A percentile compares a stretch with the other conserved stretches of the same genome.
phyloP scores from a whole-genome alignment of 2,888 invertebrate species.

The Smittia sp. region DNA sequence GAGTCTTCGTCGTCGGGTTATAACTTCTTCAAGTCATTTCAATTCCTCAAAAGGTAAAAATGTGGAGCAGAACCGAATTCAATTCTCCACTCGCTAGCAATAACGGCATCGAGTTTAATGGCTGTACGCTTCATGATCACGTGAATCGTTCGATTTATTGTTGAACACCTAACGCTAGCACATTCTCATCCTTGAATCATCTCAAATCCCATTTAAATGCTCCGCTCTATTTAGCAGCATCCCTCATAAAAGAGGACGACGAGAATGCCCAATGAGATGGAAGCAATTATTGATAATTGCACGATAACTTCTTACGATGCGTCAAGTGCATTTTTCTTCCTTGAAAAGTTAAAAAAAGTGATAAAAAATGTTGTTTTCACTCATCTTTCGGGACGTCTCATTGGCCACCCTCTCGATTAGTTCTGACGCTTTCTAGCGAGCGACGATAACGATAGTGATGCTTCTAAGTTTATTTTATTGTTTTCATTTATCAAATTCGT shows the following conservation, averaged over 20 bases:
- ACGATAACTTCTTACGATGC: background rate
- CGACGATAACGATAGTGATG: background rate
- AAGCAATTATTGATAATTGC: slow-evolving; percentile 1
- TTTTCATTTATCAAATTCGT: background rate
- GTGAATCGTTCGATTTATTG: background rate
- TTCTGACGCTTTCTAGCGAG: background rate
- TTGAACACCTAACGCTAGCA: background rate
- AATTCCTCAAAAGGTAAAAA: slow-evolving; percentile 6
- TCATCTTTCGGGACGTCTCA: background rate
- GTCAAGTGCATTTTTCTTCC: background rate
- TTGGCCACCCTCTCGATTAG: background rate
- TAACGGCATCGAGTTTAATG: background rate
- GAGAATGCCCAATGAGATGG: background rate
- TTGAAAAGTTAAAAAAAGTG: background rate
- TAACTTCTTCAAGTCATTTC: background rate
- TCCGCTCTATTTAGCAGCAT: slow-evolving; percentile 1
- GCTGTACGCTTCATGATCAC: background rate
- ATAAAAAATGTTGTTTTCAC: background rate
- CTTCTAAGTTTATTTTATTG: slow-evolving; percentile 11
- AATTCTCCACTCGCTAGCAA: background rate
- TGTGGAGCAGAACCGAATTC: slow-evolving; percentile 3
- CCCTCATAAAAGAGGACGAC: background rate
- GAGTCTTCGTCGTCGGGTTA: background rate
- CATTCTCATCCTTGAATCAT: background rate
- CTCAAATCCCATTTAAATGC: slow-evolving; percentile 3